Conservation (phyloP, 2,797 vertebrate genomes). For the Parauchenoglanis punctatus region DNA sequence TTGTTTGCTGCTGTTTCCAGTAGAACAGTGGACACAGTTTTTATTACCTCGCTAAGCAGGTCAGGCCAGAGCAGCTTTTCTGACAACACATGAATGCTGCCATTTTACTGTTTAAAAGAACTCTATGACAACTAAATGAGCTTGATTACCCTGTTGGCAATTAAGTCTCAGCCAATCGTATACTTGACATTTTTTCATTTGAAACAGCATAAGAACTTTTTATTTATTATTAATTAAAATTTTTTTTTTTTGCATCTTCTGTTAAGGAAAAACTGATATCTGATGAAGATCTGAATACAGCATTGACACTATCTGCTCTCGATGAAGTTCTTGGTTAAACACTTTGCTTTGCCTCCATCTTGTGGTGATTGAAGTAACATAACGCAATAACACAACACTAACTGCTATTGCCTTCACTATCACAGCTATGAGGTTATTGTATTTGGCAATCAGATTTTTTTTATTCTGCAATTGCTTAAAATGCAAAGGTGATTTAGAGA, state of each 20-base stretch:
- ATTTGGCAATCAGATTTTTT: background rate
- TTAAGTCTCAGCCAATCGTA: background rate
- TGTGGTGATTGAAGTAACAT: background rate
- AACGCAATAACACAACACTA: background rate
- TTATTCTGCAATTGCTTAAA: background rate
- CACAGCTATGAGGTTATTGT: background rate
- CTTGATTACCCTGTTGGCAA: background rate
- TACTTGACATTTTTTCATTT: background rate
- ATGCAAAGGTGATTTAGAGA: background rate
- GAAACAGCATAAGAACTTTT: background rate
- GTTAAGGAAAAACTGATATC: background rate
- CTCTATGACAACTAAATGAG: background rate
- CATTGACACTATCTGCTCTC: background rate
- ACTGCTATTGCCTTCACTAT: background rate
- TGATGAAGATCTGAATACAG: background rate
- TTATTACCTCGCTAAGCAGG: background rate
- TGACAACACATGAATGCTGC: background rate
- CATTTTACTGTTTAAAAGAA: background rate
- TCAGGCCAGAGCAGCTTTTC: background rate
- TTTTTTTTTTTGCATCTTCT: background rate
- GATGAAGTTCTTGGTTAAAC: background rate
- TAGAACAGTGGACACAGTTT: background rate
- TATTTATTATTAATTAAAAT: too few species aligned
- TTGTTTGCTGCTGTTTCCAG: conserved; percentile 9
- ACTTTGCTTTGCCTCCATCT: conserved; percentile 26